Evolutionary conservation across 64 coral and sea anemone species (phyloP), one percentile per base, ranked within the genome.

Genomic region (Pocillopora verrucosa): DNA sequence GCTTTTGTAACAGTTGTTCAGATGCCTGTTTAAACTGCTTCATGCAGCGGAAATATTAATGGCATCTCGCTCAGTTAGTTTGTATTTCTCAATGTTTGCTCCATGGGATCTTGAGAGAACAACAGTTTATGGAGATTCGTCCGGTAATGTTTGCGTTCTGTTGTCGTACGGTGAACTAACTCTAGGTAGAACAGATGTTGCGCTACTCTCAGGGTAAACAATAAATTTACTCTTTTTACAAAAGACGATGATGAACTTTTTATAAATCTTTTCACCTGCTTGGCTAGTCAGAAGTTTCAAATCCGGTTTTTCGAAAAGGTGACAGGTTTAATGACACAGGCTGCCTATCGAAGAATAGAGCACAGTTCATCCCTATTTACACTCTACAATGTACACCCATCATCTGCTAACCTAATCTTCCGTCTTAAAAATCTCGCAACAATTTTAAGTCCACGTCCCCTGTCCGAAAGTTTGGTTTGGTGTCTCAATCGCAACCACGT

Each of bases 41-140:
- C 34, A 72, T 15, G 64, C 82, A 72, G 64, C 82, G 82, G 82
- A 85, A 85, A 72, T 22, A 72, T 85, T 57, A 45, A 16, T 85
- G 82, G 82, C 63, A 85, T 85, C 72, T 67, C 1, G 45, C 26
- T 72, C 61, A 63, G 61, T 85, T 85, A 41, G 65, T 85, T 85
- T 85, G 82, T 38, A 85, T 85, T 85, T 85, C 82, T 85, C 65
- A 57, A 56, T 85, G 82, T 85, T 85, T 85, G 82, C 57, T 85
- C 36, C 82, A 85, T 72, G 62, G 82, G 34, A 83, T 72, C 82
- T 85, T 41, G 20, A 85, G 25, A 85, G 82, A 70, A 85, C 19
- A 85, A 85, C 65, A 37, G 22, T n/a, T 72, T 72, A 85, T 85
- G 82, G 82, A 85, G 61, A 72, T 85, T 85, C 72, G 20, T 36